A percentile compares a stretch with the other conserved stretches of the same genome.
Evolutionary conservation across 2,888 invertebrate genomes (phyloP).

Genomic region (Petrolisthes cinctipes): DNA sequence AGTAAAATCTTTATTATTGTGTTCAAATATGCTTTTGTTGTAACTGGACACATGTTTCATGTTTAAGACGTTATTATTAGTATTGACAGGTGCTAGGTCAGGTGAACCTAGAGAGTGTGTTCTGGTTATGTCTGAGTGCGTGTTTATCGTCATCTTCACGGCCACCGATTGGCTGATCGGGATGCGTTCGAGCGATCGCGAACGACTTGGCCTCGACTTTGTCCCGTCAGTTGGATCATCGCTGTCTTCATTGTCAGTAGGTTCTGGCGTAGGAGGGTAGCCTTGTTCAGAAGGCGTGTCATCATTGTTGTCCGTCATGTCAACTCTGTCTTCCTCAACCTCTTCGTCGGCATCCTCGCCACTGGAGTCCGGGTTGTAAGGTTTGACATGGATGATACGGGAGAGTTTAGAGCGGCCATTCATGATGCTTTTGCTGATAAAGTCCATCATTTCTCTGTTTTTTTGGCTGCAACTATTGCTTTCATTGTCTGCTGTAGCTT

Average conservation of each 20-base stretch:
- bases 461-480: not conserved
- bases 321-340: not conserved
- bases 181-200: constrained; percentile 35
- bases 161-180: not conserved
- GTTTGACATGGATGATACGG: constrained; percentile 50
- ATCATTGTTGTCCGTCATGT: not conserved
- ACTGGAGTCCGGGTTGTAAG: not conserved
- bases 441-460: constrained; percentile 34
- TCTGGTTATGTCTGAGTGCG: constrained; percentile 10
- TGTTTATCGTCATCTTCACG: constrained; percentile 14
- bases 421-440: constrained; percentile 47
- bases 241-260: not conserved
- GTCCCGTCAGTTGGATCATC: not conserved
- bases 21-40: not conserved
- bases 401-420: constrained; percentile 32
- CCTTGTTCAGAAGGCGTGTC: not conserved
- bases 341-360: not conserved
- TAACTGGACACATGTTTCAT: not conserved
- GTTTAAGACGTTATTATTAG: constrained; percentile 18
- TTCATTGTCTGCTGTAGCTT: not conserved
- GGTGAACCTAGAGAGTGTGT: constrained; percentile 14
- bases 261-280: not conserved
- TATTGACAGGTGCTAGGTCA: constrained; percentile 41
- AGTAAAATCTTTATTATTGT: not conserved
- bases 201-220: not conserved